Base-by-base conservation (phyloP, 2,888 invertebrate genomes). In the Gonocerus acuteangulatus region DNA sequence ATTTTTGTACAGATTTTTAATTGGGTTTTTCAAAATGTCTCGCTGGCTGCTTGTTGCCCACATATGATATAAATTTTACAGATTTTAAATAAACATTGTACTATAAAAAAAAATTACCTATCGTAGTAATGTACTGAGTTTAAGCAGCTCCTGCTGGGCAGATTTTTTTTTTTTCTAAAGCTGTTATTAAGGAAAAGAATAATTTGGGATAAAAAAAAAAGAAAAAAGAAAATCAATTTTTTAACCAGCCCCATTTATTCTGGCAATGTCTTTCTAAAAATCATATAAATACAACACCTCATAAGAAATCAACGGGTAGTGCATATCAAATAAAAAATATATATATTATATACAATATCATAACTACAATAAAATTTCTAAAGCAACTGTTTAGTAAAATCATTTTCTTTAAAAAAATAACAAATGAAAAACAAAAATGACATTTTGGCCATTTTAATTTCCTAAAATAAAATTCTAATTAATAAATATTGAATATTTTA, bases 251-350 rank as follows among this genome's bases (percentile, higher is more conserved):
- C 62, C 62, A 62, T 62, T 62, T 62, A 62, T 62, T 62, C 59
- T 62, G 62, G 62, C 62, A 59, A 62, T 60, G 59, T 60, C 52
- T 60, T 62, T 62, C 59, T 62, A 59, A 48, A 62, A 60, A 62
- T 59, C 34, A 60, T 52, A 62, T 60, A 60, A 62, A 62, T 62
- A 62, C 62, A 62, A 62, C 63, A 66, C 63, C 63, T 63, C 52
- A 60, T 63, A 56, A 65, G 59, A 57, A 64, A 64, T 62, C 62
- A 63, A 66, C 60, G 65, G 62, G 65, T 61, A 60, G 61, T 64
- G 62, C 62, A 57, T 62, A 62, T 49, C 64, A 66, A 66, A 60
- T 48, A 36, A 48, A 51, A 47, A 27, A 52, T 56, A 49, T 48
- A 48, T 63, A 57, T 57, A 57, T 57, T 57, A 57, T 57, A 57